Percentiles rank a stretch among this genome's conserved stretches.
Conservation (phyloP, 2,113 vertebrate species). For the Herpetotheres cachinnans region DNA sequence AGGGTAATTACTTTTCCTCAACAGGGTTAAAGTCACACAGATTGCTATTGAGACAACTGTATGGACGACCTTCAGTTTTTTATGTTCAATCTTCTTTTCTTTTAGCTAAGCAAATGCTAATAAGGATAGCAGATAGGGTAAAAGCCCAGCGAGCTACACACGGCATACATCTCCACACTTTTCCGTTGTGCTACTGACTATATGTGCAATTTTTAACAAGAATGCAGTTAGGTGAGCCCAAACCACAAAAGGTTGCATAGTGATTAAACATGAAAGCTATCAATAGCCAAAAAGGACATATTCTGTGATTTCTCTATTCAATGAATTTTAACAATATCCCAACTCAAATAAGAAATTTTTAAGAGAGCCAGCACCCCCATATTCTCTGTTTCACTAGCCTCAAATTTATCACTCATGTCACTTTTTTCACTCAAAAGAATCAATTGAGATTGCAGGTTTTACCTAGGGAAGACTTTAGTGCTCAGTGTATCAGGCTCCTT, state of each 20-base stretch:
- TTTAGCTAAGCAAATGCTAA: constrained; percentile 52
- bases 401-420: not conserved
- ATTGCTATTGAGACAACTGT: constrained; percentile 82
- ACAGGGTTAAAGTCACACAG: constrained; percentile 86
- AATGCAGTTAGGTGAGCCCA: not conserved
- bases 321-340: not conserved
- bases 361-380: not conserved
- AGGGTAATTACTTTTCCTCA: constrained; percentile 95
- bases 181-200: not conserved
- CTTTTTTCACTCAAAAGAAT: not conserved
- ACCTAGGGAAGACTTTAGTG: not conserved
- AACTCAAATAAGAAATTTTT: not conserved
- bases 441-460: not conserved
- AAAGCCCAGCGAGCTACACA: not conserved
- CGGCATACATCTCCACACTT: not conserved
- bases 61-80: constrained; percentile 73
- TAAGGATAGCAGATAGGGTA: constrained; percentile 6
- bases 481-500: not conserved
- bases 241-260: not conserved
- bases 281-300: not conserved
- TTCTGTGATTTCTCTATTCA: not conserved
- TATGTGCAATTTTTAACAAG: not conserved
- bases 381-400: not conserved
- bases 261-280: not conserved
- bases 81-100: constrained; percentile 65